Base-by-base conservation (phyloP, 2,113 vertebrate genomes). In the Zingel zingel region DNA sequence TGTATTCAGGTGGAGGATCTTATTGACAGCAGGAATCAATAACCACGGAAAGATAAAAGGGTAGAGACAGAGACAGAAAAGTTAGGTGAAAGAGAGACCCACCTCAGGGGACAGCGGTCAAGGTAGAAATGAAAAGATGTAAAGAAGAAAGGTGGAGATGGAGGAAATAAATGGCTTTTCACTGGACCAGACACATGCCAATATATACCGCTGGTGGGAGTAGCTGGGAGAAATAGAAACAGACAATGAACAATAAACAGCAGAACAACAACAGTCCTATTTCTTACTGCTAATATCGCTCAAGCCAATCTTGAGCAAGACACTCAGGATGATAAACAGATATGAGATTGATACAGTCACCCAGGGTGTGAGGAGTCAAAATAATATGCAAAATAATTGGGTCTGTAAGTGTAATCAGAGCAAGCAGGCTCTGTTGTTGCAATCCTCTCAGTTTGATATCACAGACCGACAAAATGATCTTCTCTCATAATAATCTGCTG, bases 1-100 rank as follows among this genome's bases (percentile, higher is more conserved):
- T 84, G 88, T 89, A 93, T 94, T 92, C 90, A 77, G 47, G 33
- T 47, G 48, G 63, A 83, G 85, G 39, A 33, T 78, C 33, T 64
- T 84, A 92, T 86, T 86, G 89, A 89, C 82, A 74, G 68, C 53
- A 45, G 21, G 36, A 84, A 93, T 93, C 90, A 18, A 92, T 93
- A 88, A 54, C 43, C 18, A 50, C 18, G 1, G 69, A 87, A 82
- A 89, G 81, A 93, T 81, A 83, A 83, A 76, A 76, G 66, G 77
- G 47, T 50, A 63, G 58, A 89, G 67, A 79, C 65, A 50, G 63
- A 18, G 58, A 64, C n/a, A 71, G 43, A 84, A 82, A 74, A 53
- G 9, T 68, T 54, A 63, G 53, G 45, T 65, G 45, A 56, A 78
- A 27, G 33, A 77, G 43, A 82, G 23, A 65, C 68, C 80, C 50